Percentiles rank a stretch among this genome's conserved stretches.
These are phyloP conservation scores for Calypte anna DNA, from an alignment of 2,113 vertebrate species.

Conservation along the genomic window DNA sequence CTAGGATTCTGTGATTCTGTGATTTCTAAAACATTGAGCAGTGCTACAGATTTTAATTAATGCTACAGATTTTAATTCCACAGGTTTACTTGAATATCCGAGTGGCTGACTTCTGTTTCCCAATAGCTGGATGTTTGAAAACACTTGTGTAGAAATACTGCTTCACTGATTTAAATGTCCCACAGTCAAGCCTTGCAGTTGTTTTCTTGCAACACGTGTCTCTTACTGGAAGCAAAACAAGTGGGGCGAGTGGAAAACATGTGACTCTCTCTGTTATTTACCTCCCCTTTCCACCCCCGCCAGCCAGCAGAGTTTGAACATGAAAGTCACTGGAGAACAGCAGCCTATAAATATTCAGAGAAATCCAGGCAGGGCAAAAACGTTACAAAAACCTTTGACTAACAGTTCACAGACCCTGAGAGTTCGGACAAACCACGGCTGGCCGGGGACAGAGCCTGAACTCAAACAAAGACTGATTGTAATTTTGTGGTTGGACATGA, in stretches of 20 bases:
- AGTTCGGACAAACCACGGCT: constrained; percentile 11
- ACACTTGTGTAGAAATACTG: constrained; percentile 53
- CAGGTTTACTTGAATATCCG: not conserved
- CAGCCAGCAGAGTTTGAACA: constrained; percentile 11
- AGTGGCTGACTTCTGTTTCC: not conserved
- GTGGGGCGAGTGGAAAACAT: constrained; percentile 58
- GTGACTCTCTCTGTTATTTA: constrained; percentile 25
- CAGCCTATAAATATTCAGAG: constrained; percentile 68
- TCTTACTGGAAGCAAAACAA: constrained; percentile 64
- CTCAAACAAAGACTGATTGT: constrained; percentile 57
- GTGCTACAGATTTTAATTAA: not conserved
- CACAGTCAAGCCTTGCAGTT: constrained; percentile 35
- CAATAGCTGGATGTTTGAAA: constrained; percentile 49
- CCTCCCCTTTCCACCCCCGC: constrained; percentile 4
- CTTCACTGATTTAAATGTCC: not conserved
- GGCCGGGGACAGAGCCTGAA: constrained; percentile 34
- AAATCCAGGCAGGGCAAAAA: constrained; percentile 42
- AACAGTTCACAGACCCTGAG: constrained; percentile 17
- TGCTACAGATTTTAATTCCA: not conserved
- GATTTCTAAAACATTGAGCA: not conserved
- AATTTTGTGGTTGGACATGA: constrained; percentile 65
- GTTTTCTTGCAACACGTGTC: constrained; percentile 65
- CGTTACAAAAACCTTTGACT: constrained; percentile 64
- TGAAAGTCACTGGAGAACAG: constrained; percentile 42
- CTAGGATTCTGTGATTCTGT: too few species aligned